Evolutionary conservation across 2,797 vertebrate genomes (phyloP).

Genomic region (Leucoraja ocellata): DNA sequence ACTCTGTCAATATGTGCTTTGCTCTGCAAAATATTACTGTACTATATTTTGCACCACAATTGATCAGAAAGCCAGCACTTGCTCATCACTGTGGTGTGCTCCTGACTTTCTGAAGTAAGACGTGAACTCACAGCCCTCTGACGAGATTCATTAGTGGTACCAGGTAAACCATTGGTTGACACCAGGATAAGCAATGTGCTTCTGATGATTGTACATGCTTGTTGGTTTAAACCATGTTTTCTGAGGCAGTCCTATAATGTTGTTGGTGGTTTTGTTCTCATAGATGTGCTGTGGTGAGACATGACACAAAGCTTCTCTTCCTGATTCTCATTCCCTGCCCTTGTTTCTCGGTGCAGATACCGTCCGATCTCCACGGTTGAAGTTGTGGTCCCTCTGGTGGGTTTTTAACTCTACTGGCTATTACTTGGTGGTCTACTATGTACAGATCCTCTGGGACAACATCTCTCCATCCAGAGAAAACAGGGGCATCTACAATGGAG

Average conservation of each 20-base stretch:
- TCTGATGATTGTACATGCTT: background rate
- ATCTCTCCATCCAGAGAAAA: slow-evolving; percentile 51
- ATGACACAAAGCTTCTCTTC: background rate
- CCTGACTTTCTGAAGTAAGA: background rate
- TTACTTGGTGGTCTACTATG: slow-evolving; percentile 85
- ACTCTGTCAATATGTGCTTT: too few species aligned
- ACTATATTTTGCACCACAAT: too few species aligned
- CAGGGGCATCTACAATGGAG: slow-evolving; percentile 75
- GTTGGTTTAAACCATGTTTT: background rate
- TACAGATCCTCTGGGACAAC: slow-evolving; percentile 82
- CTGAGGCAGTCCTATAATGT: background rate
- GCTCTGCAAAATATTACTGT: too few species aligned
- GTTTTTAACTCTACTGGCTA: slow-evolving; percentile 86
- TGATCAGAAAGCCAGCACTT: background rate
- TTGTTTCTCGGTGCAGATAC: slow-evolving; percentile 48
- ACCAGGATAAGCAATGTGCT: background rate
- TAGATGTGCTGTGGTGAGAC: background rate
- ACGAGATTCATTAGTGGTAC: background rate
- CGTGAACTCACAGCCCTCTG: background rate
- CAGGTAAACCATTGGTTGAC: background rate
- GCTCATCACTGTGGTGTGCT: background rate
- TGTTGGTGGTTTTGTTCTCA: background rate
- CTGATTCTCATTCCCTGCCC: background rate
- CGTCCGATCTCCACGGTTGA: slow-evolving; percentile 67
- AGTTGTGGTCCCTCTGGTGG: slow-evolving; percentile 94